Base-by-base conservation (phyloP, 2,113 vertebrate species). In the Pterocles orientalis region DNA sequence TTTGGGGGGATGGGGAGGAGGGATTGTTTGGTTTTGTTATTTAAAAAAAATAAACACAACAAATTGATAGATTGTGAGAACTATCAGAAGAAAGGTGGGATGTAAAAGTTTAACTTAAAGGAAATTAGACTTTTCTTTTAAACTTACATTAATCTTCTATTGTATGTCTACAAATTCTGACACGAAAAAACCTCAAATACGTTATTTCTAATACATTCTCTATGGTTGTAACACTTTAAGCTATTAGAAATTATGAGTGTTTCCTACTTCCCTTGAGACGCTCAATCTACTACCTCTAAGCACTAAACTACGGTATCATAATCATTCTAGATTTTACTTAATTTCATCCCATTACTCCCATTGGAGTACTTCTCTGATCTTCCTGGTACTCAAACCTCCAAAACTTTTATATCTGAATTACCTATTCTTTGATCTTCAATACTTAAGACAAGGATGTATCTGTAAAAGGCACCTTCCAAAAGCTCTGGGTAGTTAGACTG, bases 121-220 rank as follows among this genome's bases (percentile, higher is more conserved):
- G 21, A 81, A 75, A 75, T 29, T 20, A 68, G 18, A 24, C 8
- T 71, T 92, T 70, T 45, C 4, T 50, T 75, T 64, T 19, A 65
- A 78, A 66, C 7, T 34, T 51, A 48, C 2, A 51, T 13, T 60
- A 8, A 33, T 23, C 33, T 81, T 50, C 61, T 47, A 50, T 9
- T 53, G 12, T 19, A 82, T 4, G 1, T 34, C 28, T 73, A 45
- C 10, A 75, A 86, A 86, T 60, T 39, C 24, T 57, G 84, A 86
- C 14, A 56, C 6, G 14, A 64, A 70, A 47, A 66, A 15, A 2
- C 0, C 0, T 3, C 36, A 33, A 50, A 14, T 39, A 48, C 3
- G 2, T 84, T 81, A 70, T 68, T 86, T 60, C 43, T 73, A 70
- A 68, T 21, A 34, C 12, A n/a, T 19, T 60, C 24, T 89, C n/a